phyloP scores from a whole-genome alignment of 2,888 invertebrate genomes.

The Adelphocoris suturalis region DNA sequence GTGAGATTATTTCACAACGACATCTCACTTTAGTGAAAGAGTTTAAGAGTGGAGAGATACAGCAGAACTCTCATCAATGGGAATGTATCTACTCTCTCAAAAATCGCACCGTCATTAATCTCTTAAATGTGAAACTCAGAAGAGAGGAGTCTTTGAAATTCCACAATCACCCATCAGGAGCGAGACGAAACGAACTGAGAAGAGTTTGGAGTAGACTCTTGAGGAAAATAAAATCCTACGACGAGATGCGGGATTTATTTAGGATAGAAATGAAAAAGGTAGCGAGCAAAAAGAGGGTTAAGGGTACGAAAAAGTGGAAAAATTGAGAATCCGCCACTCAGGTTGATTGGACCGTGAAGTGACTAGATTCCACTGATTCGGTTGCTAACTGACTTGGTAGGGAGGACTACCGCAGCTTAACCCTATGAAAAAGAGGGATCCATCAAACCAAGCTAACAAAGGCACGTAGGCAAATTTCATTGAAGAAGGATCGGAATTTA shows the following conservation, averaged over 20 bases:
- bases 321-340: slow-evolving; percentile 48
- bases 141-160: neutral
- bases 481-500: neutral
- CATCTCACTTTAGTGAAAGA: too few relatives aligned
- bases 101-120: too few relatives aligned
- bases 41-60: too few relatives aligned
- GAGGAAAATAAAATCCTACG: neutral
- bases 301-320: neutral
- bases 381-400: slow-evolving; percentile 10
- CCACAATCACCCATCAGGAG: neutral
- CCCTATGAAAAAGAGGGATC: neutral
- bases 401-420: neutral
- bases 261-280: slow-evolving; percentile 18
- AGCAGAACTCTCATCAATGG: too few relatives aligned
- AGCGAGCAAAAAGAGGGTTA: neutral
- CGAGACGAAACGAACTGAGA: slow-evolving; percentile 11
- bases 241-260: slow-evolving; percentile 36
- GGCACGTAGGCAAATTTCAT: neutral
- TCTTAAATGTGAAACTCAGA: neutral
- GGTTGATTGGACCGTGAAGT: slow-evolving; percentile 65
- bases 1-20: too few relatives aligned
- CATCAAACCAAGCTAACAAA: neutral
- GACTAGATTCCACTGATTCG: slow-evolving; percentile 61
- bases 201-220: slow-evolving; percentile 26
- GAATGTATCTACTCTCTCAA: too few relatives aligned